Evolutionary conservation across 1,140 invertebrate genomes (phyloP), one percentile per base, ranked within the genome.

Genomic region (Conopomorpha cramerella): DNA sequence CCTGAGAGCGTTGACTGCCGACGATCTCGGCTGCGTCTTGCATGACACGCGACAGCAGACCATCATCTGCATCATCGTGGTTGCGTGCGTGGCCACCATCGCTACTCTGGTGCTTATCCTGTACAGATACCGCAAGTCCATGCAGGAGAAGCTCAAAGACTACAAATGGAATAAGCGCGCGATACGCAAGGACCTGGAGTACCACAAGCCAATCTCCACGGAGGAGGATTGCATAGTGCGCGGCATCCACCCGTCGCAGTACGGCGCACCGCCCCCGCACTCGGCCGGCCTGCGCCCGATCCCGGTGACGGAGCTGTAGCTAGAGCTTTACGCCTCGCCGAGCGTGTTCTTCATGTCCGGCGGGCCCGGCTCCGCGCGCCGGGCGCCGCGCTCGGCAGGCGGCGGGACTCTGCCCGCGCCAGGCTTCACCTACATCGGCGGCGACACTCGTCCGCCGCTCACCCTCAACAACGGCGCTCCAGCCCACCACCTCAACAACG

Each of bases 221-320:
- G 90, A 92, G 51, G 90, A 92, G 44, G 90, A 89, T 63, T 90
- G 89, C 56, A 84, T 88, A 10, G 78, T 89, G 10, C 77, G 84
- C 8, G 78, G 77, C 12, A 67, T 72, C 35, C 73, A 80, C 36
- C 80, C 81, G 38, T 80, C 82, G 32, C 80, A 82, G 41, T 82
- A 84, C 65, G 79, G 81, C 56, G 61, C 81, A 15, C 80, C 80
- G 48, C 68, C 81, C 48, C 59, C 82, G 57, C n/a, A n/a, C n/a
- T n/a, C n/a, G n/a, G 58, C 63, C 43, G 36, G 35, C 16, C 74
- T 84, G 11, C 82, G 90, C 60, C 86, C 89, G 2, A 91, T 92
- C 52, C 91, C 91, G 27, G 90, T 93, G 43, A 93, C 91, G 77
- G 91, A 93, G 73, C 90, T 94, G 86, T 94, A 92, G 90, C 90